phyloP scores from a whole-genome alignment of 1,140 invertebrate species.

The Schmidtea mediterranea region DNA sequence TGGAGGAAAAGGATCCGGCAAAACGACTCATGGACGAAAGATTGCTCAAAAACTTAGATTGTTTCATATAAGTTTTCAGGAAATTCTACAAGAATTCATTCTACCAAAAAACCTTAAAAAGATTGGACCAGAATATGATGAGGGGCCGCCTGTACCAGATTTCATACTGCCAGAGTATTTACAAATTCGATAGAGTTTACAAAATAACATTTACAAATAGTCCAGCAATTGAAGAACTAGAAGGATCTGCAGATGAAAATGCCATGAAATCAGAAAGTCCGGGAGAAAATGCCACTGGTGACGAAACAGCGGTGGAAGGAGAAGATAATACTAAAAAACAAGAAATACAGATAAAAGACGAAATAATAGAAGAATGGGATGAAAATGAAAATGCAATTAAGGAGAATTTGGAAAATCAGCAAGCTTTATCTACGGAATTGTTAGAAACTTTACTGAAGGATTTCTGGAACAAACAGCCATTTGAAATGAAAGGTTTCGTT shows the following conservation, averaged over 20 bases:
- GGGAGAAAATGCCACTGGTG: background rate
- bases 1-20: conserved; percentile 22
- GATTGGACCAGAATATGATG: conserved; percentile 21
- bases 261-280: too few species aligned
- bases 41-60: conserved; percentile 22
- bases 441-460: conserved; percentile 19
- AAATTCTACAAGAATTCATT: conserved; percentile 25
- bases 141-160: conserved; percentile 11
- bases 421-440: conserved; percentile 18
- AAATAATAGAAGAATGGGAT: conserved; percentile 4
- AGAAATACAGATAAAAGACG: background rate
- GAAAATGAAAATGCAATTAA: conserved; percentile 9
- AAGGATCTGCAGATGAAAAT: too few species aligned
- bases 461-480: conserved; percentile 25
- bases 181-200: too few species aligned
- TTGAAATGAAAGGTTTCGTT: conserved; percentile 24
- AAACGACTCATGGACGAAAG: conserved; percentile 19
- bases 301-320: background rate
- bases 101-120: conserved; percentile 24
- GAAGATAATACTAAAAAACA: background rate
- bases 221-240: too few species aligned
- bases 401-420: conserved; percentile 17
- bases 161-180: too few species aligned
- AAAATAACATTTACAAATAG: background rate
- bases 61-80: conserved; percentile 26